Conservation (phyloP, 2,113 vertebrate species). For the Planiliza haematocheilus region DNA sequence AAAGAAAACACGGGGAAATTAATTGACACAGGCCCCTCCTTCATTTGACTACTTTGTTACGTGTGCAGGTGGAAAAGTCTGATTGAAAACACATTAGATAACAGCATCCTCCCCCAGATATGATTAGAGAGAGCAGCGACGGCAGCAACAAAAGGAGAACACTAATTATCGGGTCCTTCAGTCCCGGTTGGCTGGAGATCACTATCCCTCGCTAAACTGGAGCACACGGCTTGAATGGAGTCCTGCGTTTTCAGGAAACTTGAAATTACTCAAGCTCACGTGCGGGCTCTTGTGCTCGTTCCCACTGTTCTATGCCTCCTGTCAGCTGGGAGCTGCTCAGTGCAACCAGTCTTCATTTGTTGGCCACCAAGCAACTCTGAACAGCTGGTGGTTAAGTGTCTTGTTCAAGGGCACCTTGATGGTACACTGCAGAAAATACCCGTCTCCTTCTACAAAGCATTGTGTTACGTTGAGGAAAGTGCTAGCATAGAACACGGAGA, state of each 20-base stretch:
- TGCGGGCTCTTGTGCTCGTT: constrained; percentile 26
- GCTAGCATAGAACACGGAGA: neutral
- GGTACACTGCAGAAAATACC: constrained; percentile 19
- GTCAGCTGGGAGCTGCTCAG: constrained; percentile 42
- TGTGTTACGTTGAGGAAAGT: neutral
- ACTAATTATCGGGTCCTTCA: constrained; percentile 65
- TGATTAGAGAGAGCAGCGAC: constrained; percentile 66
- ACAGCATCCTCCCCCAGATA: constrained; percentile 35
- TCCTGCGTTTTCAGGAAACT: constrained; percentile 3
- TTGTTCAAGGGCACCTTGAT: constrained; percentile 65
- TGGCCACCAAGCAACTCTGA: constrained; percentile 45
- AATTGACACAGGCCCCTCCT: constrained; percentile 49
- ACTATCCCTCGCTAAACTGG: constrained; percentile 44
- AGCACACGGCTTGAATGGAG: constrained; percentile 14
- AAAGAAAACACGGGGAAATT: constrained; percentile 66
- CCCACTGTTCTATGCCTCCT: constrained; percentile 34
- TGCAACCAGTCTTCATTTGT: constrained; percentile 33
- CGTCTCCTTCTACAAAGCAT: neutral
- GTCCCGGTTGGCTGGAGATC: constrained; percentile 71
- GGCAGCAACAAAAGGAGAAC: constrained; percentile 53
- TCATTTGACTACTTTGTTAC: constrained; percentile 53
- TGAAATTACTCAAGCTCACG: constrained; percentile 44
- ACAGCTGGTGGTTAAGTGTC: constrained; percentile 62
- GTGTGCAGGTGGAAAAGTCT: constrained; percentile 52
- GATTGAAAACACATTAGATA: constrained; percentile 69